Conservation (phyloP, 2,888 invertebrate species). For the Smittia aterrima region DNA sequence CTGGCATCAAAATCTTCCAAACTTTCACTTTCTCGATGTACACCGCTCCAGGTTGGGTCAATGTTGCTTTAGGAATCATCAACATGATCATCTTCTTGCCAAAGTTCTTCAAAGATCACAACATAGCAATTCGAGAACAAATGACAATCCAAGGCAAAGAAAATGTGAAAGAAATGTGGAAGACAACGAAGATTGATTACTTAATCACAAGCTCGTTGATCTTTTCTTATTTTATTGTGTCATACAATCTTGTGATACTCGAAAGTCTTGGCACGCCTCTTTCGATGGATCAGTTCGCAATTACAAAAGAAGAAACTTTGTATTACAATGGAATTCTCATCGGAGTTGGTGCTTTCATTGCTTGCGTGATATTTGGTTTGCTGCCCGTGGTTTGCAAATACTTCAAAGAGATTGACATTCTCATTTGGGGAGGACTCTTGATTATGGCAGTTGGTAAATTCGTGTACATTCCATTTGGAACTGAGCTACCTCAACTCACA, state of each 20-base stretch:
- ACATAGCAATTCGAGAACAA: constrained; percentile 32
- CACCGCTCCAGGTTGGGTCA: constrained; percentile 25
- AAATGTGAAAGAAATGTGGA: constrained; percentile 32
- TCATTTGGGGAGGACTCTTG: constrained; percentile 29
- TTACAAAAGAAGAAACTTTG: constrained; percentile 25
- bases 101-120: constrained; percentile 22
- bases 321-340: constrained; percentile 22
- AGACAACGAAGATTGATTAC: constrained; percentile 17
- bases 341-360: constrained; percentile 24
- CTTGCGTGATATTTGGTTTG: constrained; percentile 27
- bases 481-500: neutral
- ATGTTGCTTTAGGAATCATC: neutral
- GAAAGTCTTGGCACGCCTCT: constrained; percentile 28
- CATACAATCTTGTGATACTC: constrained; percentile 30
- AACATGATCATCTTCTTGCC: constrained; percentile 24
- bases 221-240: constrained; percentile 34
- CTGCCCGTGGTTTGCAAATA: constrained; percentile 13
- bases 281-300: constrained; percentile 31
- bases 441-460: constrained; percentile 26
- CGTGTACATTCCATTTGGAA: constrained; percentile 32
- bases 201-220: constrained; percentile 17
- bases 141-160: constrained; percentile 34
- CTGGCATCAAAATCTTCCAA: neutral
- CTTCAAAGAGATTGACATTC: constrained; percentile 31
- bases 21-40: constrained; percentile 19